Evolutionary conservation across 2,888 invertebrate species (phyloP), one percentile per base, ranked within the genome.

Genomic region (Caenorhabditis afra): DNA sequence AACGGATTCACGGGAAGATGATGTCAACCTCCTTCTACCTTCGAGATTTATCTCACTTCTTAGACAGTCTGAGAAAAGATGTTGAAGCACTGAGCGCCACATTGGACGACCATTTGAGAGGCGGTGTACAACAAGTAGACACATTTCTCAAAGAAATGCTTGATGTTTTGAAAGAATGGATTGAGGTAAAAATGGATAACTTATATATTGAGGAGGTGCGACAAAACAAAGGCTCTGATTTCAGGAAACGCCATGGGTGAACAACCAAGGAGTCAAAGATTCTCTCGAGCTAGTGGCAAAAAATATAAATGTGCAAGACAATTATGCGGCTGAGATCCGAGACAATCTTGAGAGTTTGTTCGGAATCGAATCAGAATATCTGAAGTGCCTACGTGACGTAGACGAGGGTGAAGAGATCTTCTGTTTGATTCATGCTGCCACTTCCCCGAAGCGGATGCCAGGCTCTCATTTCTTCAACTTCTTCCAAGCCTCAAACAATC

Each of bases 221-320:
- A n/a, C n/a, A n/a, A n/a, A n/a, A n/a, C n/a, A n/a, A n/a, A n/a
- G n/a, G n/a, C 18, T 47, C 16, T 47, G 47, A 18, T 16, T 45
- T 16, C 11, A 66, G 66, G 23, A 66, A 57, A 66, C 66, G 3
- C 66, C 66, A 20, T 66, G 66, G 66, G 55, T 39, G 2, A 3
- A 23, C 1, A 49, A 49, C 11, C 7, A 57, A 7, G 52, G 41
- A n/a, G 22, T 52, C 1, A 23, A 12, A 3, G 14, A 16, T 18
- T 5, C 47, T 5, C 23, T 61, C 11, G 29, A 39, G 16, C 0
- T 3, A 18, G 23, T 64, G 5, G 39, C 23, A 8, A n/a, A 23
- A 10, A 2, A 22, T 8, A 16, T 59, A 1, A 7, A n/a, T 29
- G 12, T 59, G 23, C 8, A 14, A 3, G 23, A 45, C n/a, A 45